Evolutionary conservation across 1,140 invertebrate species (phyloP).

Genomic region (Ylistrum balloti): DNA sequence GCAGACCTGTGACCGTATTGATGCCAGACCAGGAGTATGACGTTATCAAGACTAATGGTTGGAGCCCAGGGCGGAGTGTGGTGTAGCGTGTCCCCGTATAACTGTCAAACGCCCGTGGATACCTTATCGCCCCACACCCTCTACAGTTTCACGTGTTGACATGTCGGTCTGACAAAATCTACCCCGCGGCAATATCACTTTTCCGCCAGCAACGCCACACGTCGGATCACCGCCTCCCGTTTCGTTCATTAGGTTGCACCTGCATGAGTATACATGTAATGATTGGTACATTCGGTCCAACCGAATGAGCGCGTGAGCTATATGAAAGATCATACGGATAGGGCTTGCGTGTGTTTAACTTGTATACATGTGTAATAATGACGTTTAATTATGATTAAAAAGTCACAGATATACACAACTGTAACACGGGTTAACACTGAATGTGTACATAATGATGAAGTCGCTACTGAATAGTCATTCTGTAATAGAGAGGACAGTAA

Average conservation of each 20-base stretch:
- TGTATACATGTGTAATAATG: neutral
- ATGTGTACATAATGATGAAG: no score
- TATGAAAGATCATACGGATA: neutral
- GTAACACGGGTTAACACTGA: no score
- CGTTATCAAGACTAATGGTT: neutral
- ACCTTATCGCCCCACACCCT: constrained; percentile 4
- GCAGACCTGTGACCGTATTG: neutral
- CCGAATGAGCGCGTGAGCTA: neutral
- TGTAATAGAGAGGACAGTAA: no score
- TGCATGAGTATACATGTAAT: neutral
- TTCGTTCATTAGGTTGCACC: constrained; percentile 25
- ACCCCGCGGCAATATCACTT: constrained; percentile 18
- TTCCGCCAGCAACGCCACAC: constrained; percentile 13
- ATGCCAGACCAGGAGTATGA: neutral
- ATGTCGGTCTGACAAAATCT: constrained; percentile 16
- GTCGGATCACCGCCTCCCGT: constrained; percentile 12
- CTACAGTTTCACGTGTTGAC: constrained; percentile 37
- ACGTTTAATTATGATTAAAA: neutral
- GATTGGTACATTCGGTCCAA: neutral
- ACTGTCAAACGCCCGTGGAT: constrained; percentile 24
- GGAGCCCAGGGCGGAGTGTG: neutral
- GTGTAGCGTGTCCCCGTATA: constrained; percentile 11
- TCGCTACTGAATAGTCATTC: no score
- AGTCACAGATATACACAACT: no score
- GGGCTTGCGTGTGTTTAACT: neutral